Evolutionary conservation across 2,113 vertebrate genomes (phyloP).

Genomic region (Corythaixoides concolor): DNA sequence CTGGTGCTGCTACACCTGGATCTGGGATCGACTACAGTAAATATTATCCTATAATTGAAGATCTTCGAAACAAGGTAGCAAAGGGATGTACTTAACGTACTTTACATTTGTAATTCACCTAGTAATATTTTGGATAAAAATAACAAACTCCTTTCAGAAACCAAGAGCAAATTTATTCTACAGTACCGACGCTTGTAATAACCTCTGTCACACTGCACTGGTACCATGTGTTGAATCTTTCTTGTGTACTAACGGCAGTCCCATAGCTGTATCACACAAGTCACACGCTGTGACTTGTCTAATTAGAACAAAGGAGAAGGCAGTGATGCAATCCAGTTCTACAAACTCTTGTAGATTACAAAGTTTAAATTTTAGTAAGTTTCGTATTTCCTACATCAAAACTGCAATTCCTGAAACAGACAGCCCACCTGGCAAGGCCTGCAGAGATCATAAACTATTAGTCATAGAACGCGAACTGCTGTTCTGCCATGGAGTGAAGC

Average conservation of each 20-base stretch:
- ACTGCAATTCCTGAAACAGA: background rate
- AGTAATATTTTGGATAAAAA: background rate
- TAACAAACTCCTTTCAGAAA: background rate
- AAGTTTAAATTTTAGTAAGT: background rate
- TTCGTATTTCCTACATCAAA: background rate
- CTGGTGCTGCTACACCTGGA: conserved; percentile 31
- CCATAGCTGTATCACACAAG: background rate
- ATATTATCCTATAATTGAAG: conserved; percentile 73
- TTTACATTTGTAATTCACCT: background rate
- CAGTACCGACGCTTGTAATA: fast-evolving
- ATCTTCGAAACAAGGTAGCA: conserved; percentile 75
- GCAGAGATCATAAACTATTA: background rate
- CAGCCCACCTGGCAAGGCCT: background rate
- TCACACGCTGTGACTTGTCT: background rate
- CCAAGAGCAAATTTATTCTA: background rate
- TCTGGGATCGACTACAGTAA: conserved; percentile 70
- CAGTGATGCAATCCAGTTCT: background rate
- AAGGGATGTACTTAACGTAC: background rate
- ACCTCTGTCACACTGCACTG: background rate
- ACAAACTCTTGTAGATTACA: background rate
- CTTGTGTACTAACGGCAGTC: background rate
- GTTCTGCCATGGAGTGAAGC: background rate
- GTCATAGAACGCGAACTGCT: fast-evolving
- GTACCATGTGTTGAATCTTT: background rate
- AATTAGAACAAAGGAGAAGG: background rate